Percentiles rank a stretch among this genome's conserved stretches.
phyloP scores from a whole-genome alignment of 2,797 vertebrate species.

The Manis pentadactyla region DNA sequence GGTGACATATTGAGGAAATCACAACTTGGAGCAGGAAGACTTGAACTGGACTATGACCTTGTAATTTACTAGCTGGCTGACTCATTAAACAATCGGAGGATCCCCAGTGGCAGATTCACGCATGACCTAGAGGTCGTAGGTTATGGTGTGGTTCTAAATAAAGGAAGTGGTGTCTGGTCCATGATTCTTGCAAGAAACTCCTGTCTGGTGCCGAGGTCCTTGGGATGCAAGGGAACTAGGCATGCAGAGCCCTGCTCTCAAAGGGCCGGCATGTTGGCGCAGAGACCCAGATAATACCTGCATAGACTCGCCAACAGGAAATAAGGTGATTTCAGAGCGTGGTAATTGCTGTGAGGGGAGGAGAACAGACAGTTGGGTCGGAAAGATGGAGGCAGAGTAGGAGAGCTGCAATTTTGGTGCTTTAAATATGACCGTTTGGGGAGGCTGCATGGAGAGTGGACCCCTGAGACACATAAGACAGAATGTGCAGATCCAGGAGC shows the following conservation, averaged over 20 bases:
- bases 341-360: not conserved
- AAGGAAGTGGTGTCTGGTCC: not conserved
- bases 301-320: not conserved
- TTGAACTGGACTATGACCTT: not conserved
- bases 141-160: not conserved
- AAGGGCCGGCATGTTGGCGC: not conserved
- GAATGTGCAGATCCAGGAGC: not conserved
- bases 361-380: not conserved
- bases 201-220: not conserved
- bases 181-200: not conserved
- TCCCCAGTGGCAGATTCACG: not conserved
- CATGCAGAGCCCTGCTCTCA: not conserved
- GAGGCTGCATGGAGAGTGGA: not conserved
- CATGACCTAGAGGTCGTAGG: not conserved
- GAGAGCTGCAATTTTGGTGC: not conserved
- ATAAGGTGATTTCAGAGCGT: not conserved
- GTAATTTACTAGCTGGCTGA: not conserved
- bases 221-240: not conserved
- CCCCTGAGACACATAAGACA: no score
- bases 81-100: not conserved
- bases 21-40: not conserved
- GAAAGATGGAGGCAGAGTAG: not conserved
- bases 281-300: not conserved
- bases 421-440: not conserved
- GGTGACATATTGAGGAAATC: not conserved